Evolutionary conservation across 2,797 vertebrate species (phyloP).

Genomic region (Sebastes oblongus): DNA sequence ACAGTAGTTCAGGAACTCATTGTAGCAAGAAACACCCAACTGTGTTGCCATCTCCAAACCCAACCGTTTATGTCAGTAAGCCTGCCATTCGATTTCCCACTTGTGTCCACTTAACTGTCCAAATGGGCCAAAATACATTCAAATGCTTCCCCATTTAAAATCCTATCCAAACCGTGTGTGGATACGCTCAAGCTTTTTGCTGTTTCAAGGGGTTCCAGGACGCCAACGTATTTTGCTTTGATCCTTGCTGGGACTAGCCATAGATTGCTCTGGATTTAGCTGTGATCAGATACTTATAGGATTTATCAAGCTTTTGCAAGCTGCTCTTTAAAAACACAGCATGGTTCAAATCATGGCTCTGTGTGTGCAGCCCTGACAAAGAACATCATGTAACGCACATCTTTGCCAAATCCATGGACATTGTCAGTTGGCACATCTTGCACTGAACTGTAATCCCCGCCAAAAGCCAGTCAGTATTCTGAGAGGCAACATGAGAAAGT

Average conservation of each 20-base stretch:
- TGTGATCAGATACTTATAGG: conserved; percentile 72
- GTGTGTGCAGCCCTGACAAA: conserved; percentile 70
- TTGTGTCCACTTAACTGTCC: conserved; percentile 23
- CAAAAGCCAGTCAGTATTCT: conserved; percentile 62
- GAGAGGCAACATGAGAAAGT: conserved; percentile 51
- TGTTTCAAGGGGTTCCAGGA: conserved; percentile 45
- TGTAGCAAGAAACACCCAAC: conserved; percentile 42
- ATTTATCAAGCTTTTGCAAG: conserved; percentile 77
- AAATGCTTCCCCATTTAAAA: conserved; percentile 20
- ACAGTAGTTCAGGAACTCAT: conserved; percentile 36
- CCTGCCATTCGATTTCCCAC: conserved; percentile 36
- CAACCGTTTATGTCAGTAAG: not conserved
- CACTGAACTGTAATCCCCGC: conserved; percentile 63
- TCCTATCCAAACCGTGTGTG: conserved; percentile 4
- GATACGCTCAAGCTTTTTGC: conserved; percentile 21
- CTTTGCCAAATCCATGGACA: conserved; percentile 76
- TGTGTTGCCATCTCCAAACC: conserved; percentile 45
- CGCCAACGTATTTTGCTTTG: conserved; percentile 46
- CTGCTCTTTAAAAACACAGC: conserved; percentile 66
- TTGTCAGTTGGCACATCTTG: conserved; percentile 74
- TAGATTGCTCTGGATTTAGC: conserved; percentile 73
- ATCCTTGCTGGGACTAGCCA: conserved; percentile 53
- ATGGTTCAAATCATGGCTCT: conserved; percentile 58
- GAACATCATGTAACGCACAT: conserved; percentile 72
- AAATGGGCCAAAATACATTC: conserved; percentile 9